These are phyloP conservation scores for Cygnus buccinator DNA, from an alignment of 2,113 vertebrate genomes.

Conservation along the genomic window DNA sequence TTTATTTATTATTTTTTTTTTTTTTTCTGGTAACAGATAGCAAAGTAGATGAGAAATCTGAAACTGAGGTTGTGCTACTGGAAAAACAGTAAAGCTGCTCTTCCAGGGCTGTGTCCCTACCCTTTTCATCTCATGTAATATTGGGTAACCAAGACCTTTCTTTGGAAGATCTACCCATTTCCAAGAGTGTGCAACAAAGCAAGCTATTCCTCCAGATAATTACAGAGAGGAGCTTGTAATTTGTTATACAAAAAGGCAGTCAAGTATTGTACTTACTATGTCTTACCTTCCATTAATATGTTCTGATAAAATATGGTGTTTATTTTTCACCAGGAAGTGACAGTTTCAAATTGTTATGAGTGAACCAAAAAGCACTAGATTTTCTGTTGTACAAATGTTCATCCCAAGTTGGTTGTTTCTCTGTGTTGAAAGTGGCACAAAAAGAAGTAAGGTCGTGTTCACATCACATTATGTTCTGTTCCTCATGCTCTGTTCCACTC, in stretches of 20 bases:
- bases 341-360: neutral
- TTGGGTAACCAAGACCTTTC: neutral
- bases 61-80: neutral
- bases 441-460: neutral
- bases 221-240: neutral
- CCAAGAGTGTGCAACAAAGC: neutral
- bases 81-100: neutral
- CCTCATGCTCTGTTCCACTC: neutral
- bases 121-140: neutral
- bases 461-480: neutral
- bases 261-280: neutral
- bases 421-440: neutral
- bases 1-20: neutral
- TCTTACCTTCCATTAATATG: neutral
- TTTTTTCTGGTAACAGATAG: neutral
- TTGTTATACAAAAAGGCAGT: neutral
- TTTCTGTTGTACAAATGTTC: neutral
- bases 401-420: neutral
- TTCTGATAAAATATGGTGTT: neutral
- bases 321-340: neutral
- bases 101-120: neutral
- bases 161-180: neutral
- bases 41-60: neutral
- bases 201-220: neutral
- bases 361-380: neutral